Evolutionary conservation across 2,888 invertebrate species (phyloP), one percentile per base, ranked within the genome.

Genomic region (Cerastis rubricosa): DNA sequence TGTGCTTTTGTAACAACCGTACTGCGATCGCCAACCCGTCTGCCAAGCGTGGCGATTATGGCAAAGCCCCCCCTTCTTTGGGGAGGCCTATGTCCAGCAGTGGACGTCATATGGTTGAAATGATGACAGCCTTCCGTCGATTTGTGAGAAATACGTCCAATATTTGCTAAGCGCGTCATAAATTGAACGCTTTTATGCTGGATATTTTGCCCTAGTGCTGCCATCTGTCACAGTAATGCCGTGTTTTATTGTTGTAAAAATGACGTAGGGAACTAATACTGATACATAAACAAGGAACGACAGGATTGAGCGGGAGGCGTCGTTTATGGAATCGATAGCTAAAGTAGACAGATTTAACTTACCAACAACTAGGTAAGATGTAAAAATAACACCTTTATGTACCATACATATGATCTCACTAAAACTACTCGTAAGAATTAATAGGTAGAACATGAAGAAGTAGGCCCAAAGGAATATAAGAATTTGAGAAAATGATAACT

Each of bases 171-270:
- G 25, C n/a, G 14, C 5, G 35, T 25, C 19, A 66, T 67, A 49
- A 47, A 47, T 71, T 47, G 14, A 19, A 25, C 6, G 12, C n/a
- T 54, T 59, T 71, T 8, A 22, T 22, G 19, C 40, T 19, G 19
- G 22, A n/a, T 63, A 64, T 29, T 45, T 22, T 51, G 22, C 7
- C 71, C 63, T 68, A 8, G 8, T 35, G 35, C n/a, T 35, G 47
- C 66, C 59, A 64, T 59, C 57, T 59, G 59, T 76, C 54, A 72
- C 57, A 73, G 51, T 81, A 70, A 76, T 72, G 14, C 57, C 22
- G 47, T 70, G 40, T 74, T 75, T 71, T 59, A 71, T 57, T 25
- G 57, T 71, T 79, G 35, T 45, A 19, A 49, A n/a, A 14, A 54
- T 35, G 9, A 49, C 14, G 47, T 0, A 9, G 12, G 29, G 45